These are phyloP conservation scores for Helicolenus hilgendorfi DNA, from an alignment of 2,797 vertebrate genomes.

Conservation along the genomic window DNA sequence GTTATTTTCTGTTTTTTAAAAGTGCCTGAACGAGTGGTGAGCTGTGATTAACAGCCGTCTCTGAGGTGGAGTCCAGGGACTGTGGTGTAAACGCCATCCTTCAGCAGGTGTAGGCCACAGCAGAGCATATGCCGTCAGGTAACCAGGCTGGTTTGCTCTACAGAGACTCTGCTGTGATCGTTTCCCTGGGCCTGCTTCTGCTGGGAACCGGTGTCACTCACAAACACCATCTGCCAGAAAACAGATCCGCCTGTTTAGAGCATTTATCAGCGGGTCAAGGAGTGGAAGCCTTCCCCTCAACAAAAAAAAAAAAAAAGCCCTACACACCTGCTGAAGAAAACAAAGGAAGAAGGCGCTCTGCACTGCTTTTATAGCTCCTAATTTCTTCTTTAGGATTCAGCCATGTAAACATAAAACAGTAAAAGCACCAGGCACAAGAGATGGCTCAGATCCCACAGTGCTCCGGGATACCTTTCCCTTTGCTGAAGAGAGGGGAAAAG, in stretches of 20 bases:
- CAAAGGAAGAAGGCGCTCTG: slow-evolving; percentile 37
- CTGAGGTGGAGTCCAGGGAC: slow-evolving; percentile 83
- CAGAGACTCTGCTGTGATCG: slow-evolving; percentile 85
- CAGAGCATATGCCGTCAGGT: slow-evolving; percentile 90
- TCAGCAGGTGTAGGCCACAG: slow-evolving; percentile 92
- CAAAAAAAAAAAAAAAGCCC: slow-evolving; percentile 5
- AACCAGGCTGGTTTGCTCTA: slow-evolving; percentile 87
- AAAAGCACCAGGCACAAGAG: slow-evolving; percentile 57
- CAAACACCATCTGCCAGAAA: slow-evolving; percentile 94
- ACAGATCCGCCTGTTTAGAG: slow-evolving; percentile 81
- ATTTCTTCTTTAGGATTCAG: slow-evolving; percentile 63
- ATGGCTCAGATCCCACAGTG: slow-evolving; percentile 60
- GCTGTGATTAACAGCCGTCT: slow-evolving; percentile 84
- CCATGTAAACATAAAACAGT: slow-evolving; percentile 76
- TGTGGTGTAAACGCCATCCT: slow-evolving; percentile 87
- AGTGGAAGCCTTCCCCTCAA: slow-evolving; percentile 53
- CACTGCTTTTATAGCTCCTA: slow-evolving; percentile 39
- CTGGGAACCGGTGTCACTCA: slow-evolving; percentile 91
- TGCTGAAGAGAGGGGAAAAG: slow-evolving; percentile 86
- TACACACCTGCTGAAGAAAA: slow-evolving; percentile 72
- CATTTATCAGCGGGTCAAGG: slow-evolving; percentile 82
- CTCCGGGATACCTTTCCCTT: slow-evolving; percentile 87
- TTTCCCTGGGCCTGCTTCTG: slow-evolving; percentile 90
- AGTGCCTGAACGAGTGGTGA: slow-evolving; percentile 75
- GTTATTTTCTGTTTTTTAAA: slow-evolving; percentile 83